Conservation (phyloP, 2,113 vertebrate species). For the Cyrtonyx montezumae region DNA sequence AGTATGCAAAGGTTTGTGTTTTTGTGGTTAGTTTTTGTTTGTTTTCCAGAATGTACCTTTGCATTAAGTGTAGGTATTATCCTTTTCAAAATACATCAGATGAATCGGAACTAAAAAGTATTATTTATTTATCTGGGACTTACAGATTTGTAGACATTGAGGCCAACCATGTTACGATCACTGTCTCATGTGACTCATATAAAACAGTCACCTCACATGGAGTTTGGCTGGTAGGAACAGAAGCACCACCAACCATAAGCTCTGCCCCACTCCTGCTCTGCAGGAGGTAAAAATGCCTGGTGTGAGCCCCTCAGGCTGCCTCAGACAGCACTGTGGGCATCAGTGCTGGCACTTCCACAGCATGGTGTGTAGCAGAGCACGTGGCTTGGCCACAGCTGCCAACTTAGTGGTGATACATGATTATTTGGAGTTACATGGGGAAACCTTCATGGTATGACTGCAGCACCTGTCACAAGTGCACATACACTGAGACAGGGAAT, state of each 20-base stretch:
- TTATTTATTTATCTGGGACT: background rate
- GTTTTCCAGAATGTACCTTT: background rate
- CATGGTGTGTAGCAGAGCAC: fast-evolving
- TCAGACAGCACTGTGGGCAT: background rate
- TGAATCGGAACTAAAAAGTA: background rate
- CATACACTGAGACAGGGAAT: fast-evolving
- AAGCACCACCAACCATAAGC: background rate
- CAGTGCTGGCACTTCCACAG: fast-evolving
- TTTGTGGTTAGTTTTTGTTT: background rate
- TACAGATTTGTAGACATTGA: background rate
- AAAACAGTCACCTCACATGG: background rate
- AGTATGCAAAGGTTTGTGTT: background rate
- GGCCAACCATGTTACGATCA: background rate
- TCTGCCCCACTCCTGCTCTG: background rate
- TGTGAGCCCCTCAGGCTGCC: background rate
- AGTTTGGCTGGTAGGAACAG: background rate
- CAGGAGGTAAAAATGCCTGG: fast-evolving
- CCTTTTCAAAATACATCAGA: background rate
- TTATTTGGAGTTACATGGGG: background rate
- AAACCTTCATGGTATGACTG: background rate
- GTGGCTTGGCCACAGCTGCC: background rate
- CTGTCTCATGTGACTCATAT: background rate
- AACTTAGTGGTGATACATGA: background rate
- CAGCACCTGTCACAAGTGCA: background rate
- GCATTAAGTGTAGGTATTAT: background rate